Base-by-base conservation (phyloP, 2,797 vertebrate species). In the Xiphorhynchus erythropygius region DNA sequence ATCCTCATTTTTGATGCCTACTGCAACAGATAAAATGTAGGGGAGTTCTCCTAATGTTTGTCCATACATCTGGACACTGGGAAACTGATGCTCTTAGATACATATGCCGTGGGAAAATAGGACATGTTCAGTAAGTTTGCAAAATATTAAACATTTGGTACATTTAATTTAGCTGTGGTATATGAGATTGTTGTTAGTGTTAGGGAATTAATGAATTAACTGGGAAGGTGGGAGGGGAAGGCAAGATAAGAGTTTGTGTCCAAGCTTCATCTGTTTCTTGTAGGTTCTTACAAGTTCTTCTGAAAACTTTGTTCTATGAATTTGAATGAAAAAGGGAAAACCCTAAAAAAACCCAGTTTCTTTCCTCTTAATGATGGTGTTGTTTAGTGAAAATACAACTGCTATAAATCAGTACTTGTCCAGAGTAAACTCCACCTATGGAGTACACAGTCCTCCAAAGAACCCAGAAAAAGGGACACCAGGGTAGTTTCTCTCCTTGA, bases 301-400 rank as follows among this genome's bases (percentile, higher is more conserved):
- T 68, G 37, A 68, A 80, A 78, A 57, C 13, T 32, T 69, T 3
- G 42, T 80, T 64, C 27, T 49, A 3, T 75, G 27, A 76, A 69
- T 89, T 57, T 52, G 33, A 70, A 67, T 55, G 11, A 64, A 74
- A 80, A 89, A 74, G 7, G 28, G 88, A 47, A 78, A 90, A 57
- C 3, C 5, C 30, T 49, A 23, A 62, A 65, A 84, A 30, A 10
- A 11, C 8, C 8, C 4, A 0, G 0, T 60, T 92, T 67, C 3
- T 89, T 89, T 67, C 42, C n/a, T 93, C 18, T 28, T 65, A 44
- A 37, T 25, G 42, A 35, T 77, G 35, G 27, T 74, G 35, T 21
- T 70, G 15, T 67, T 91, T 63, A 80, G 25, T 80, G 78, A 80
- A 95, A 93, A 62, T 68, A 47, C 9, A 83, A 41, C 28, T 42